Conservation (phyloP, 1,140 invertebrate genomes). For the Pseudomyrmex concolor region DNA sequence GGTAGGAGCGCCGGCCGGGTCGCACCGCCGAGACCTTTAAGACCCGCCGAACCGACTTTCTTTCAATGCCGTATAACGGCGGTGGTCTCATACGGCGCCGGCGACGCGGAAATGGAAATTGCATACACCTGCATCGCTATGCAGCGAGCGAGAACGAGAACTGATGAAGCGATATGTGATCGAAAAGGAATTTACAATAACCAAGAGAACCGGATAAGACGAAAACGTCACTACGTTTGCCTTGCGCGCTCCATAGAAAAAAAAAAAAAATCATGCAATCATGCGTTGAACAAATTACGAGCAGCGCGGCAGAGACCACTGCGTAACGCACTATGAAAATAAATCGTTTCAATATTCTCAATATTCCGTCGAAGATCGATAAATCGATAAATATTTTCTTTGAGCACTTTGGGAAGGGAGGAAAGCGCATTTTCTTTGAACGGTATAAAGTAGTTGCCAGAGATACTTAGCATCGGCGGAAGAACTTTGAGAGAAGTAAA, state of each 20-base stretch:
- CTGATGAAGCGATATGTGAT: constrained; percentile 1
- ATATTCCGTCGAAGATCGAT: neutral
- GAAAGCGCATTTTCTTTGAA: neutral
- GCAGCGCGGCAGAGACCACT: neutral
- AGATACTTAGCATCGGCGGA: neutral
- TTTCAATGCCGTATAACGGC: constrained; percentile 48
- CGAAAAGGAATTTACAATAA: constrained; percentile 1
- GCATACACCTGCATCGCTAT: constrained; percentile 33
- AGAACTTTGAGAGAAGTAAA: neutral
- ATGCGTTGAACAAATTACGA: neutral
- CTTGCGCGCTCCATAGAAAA: no score
- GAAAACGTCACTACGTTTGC: no score
- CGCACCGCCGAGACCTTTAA: constrained; percentile 55
- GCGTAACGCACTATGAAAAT: constrained; percentile 20
- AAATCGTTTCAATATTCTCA: neutral
- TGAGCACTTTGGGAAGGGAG: neutral
- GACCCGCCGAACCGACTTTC: constrained; percentile 46
- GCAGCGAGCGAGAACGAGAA: neutral
- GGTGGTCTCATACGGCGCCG: neutral
- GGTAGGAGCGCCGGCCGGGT: constrained; percentile 27
- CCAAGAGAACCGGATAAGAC: neutral
- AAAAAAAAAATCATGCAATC: neutral
- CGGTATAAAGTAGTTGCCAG: neutral
- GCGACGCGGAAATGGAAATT: constrained; percentile 52
- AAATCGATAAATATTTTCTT: constrained; percentile 34